These are phyloP conservation scores for Asteroscopus sphinx DNA, from an alignment of 2,888 invertebrate genomes.

Conservation along the genomic window DNA sequence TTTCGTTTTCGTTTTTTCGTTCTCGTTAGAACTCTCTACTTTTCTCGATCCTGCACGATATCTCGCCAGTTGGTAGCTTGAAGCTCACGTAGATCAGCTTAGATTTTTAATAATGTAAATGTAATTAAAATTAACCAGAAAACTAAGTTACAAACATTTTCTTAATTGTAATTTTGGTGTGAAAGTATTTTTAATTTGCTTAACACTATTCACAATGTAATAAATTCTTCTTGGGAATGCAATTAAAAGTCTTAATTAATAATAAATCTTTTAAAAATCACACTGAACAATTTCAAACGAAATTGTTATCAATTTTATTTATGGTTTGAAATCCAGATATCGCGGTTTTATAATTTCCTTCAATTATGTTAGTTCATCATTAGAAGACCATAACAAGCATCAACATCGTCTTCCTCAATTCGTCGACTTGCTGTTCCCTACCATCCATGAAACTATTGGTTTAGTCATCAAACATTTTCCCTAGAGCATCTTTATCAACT, in stretches of 20 bases:
- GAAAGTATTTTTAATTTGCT: conserved; percentile 24
- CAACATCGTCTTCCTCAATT: conserved; percentile 1
- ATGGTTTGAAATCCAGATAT: no score
- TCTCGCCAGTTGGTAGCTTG: no score
- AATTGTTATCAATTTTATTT: not conserved
- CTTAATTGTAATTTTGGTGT: conserved; percentile 12
- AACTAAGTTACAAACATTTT: not conserved
- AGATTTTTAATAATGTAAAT: conserved; percentile 6
- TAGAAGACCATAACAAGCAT: not conserved
- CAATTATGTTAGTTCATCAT: no score
- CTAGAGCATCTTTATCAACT: no score
- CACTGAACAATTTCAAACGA: conserved; percentile 3
- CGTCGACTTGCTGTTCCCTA: conserved; percentile 1
- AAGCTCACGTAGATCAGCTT: no score
- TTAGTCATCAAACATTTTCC: conserved; percentile 15
- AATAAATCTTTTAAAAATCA: conserved; percentile 18
- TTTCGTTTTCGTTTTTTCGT: no score
- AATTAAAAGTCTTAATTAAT: conserved; percentile 29
- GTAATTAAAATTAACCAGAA: no score
- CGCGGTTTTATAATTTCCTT: no score
- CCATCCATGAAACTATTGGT: conserved; percentile 4
- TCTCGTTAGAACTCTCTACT: no score
- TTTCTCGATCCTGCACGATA: no score
- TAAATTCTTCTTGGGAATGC: conserved; percentile 9
- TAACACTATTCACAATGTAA: conserved; percentile 18